Percentiles rank a stretch among this genome's conserved stretches.
Conservation (phyloP, 2,888 invertebrate genomes). For the Ethmia dodecea region DNA sequence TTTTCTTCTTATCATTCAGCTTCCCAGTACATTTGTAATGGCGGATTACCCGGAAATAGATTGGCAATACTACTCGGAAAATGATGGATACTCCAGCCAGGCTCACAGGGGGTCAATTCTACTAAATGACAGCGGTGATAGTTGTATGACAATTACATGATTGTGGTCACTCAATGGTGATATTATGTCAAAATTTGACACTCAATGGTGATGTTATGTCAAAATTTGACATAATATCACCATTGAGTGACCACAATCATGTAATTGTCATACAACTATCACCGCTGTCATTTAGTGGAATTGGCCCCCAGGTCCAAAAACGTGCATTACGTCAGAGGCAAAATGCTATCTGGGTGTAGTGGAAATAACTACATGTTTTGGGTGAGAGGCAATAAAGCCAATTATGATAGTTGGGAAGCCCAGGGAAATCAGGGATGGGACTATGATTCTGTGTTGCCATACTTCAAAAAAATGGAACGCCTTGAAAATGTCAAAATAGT, state of each 20-base stretch:
- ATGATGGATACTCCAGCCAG: conserved; percentile 26
- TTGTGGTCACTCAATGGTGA: no score
- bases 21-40: conserved; percentile 23
- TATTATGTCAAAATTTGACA: no score
- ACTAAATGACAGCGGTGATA: no score
- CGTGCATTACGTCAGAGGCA: conserved; percentile 71
- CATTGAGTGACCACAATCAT: no score
- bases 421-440: conserved; percentile 66
- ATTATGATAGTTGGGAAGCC: conserved; percentile 80
- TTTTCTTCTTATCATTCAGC: conserved; percentile 23
- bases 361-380: conserved; percentile 80
- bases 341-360: conserved; percentile 79
- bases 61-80: conserved; percentile 73
- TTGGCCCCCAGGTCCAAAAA: conserved; percentile 20
- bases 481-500: conserved; percentile 13
- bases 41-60: conserved; percentile 50
- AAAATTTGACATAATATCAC: no score
- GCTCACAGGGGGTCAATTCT: no score
- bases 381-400: conserved; percentile 76
- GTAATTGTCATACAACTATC: no score
- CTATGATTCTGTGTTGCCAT: conserved; percentile 21
- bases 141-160: no score
- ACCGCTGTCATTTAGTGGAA: no score
- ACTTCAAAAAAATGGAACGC: conserved; percentile 26
- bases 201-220: no score